Conservation (phyloP, 1,140 invertebrate species). For the Drosophila athabasca region DNA sequence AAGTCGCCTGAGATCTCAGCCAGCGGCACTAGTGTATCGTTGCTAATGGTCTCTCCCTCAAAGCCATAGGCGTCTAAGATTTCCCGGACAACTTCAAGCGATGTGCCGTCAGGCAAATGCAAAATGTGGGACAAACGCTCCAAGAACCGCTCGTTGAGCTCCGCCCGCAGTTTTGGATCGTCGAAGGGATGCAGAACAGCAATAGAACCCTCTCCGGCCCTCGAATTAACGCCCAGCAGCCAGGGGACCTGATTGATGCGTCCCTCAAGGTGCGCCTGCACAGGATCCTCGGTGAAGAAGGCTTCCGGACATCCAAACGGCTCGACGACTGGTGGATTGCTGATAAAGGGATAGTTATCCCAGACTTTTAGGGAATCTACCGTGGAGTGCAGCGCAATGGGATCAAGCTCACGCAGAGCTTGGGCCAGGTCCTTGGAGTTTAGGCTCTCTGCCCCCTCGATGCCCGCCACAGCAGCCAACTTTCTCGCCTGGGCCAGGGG, state of each 20-base stretch:
- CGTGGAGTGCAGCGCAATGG: conserved; percentile 56
- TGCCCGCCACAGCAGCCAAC: conserved; percentile 49
- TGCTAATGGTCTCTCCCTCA: conserved; percentile 30
- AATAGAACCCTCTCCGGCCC: conserved; percentile 64
- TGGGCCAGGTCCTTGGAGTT: conserved; percentile 53
- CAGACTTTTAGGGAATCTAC: conserved; percentile 70
- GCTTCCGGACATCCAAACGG: conserved; percentile 40
- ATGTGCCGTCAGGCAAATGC: conserved; percentile 25
- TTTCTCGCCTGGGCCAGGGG: conserved; percentile 81
- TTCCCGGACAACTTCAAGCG: conserved; percentile 1
- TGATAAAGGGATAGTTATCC: conserved; percentile 65
- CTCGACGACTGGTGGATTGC: conserved; percentile 80
- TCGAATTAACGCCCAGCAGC: conserved; percentile 75
- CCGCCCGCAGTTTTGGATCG: conserved; percentile 1
- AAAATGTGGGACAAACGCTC: conserved; percentile 16
- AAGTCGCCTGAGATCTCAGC: conserved; percentile 53
- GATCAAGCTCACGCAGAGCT: conserved; percentile 73
- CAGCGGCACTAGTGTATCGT: conserved; percentile 36
- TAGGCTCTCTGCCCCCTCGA: conserved; percentile 28
- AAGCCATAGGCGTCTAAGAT: conserved; percentile 32
- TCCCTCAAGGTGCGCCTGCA: conserved; percentile 59
- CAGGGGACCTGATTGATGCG: conserved; percentile 80
- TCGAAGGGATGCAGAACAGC: conserved; percentile 23
- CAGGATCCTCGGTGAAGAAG: conserved; percentile 81
- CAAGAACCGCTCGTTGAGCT: conserved; percentile 56